A percentile compares a stretch with the other conserved stretches of the same genome.
Evolutionary conservation across 2,113 vertebrate species (phyloP).

Genomic region (Proterorhinus semilunaris): DNA sequence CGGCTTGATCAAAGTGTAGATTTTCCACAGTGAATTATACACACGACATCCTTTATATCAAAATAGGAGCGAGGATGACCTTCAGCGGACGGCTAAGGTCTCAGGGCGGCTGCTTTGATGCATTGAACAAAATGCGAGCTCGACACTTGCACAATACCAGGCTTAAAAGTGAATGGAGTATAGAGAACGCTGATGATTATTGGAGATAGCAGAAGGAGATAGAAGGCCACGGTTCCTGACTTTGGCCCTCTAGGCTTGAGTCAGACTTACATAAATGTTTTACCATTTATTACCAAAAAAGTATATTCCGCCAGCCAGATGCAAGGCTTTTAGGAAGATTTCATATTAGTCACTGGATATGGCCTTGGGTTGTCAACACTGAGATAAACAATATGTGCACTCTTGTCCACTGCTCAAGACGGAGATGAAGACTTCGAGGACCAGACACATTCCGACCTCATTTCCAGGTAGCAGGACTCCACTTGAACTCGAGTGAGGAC

Average conservation of each 20-base stretch:
- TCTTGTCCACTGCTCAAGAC: no score
- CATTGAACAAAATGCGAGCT: slow-evolving; percentile 34
- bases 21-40: not conserved
- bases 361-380: no score
- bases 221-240: not conserved
- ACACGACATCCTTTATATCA: slow-evolving; percentile 4
- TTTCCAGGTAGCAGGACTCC: no score
- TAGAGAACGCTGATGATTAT: slow-evolving; percentile 24
- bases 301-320: not conserved
- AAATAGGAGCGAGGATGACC: slow-evolving; percentile 30
- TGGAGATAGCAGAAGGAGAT: not conserved
- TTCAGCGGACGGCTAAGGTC: slow-evolving; percentile 22
- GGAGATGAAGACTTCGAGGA: no score
- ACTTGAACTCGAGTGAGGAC: no score
- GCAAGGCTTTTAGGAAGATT: no score
- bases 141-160: not conserved
- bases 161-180: slow-evolving; percentile 10
- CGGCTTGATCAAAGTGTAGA: slow-evolving; percentile 17
- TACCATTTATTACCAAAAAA: not conserved
- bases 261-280: not conserved
- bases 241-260: not conserved
- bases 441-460: no score
- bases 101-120: slow-evolving; percentile 31
- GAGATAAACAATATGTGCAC: no score
- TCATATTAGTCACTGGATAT: no score